Evolutionary conservation across 2,888 invertebrate species (phyloP).

Genomic region (Spicauda simplicius): DNA sequence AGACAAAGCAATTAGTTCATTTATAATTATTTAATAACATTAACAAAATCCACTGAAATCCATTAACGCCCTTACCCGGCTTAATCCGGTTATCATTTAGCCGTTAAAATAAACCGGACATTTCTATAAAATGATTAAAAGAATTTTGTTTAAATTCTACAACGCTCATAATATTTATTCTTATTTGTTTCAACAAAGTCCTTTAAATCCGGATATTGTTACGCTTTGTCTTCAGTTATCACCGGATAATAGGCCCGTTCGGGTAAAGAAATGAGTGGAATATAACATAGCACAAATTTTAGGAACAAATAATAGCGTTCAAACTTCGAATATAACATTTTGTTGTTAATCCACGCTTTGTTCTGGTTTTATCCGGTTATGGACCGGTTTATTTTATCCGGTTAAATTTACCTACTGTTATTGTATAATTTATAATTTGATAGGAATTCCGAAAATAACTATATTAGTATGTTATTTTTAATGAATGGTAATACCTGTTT

Average conservation of each 20-base stretch:
- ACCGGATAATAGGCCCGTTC: not conserved
- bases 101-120: not conserved
- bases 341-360: too few species aligned
- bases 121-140: not conserved
- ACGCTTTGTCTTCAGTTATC: conserved; percentile 41
- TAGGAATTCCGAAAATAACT: too few species aligned
- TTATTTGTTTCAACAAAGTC: not conserved
- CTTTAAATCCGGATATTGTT: conserved; percentile 34
- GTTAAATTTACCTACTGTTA: too few species aligned
- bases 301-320: too few species aligned
- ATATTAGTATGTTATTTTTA: too few species aligned
- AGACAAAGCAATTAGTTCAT: too few species aligned
- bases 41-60: not conserved
- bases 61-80: not conserved
- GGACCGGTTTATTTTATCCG: too few species aligned
- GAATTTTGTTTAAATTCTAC: not conserved
- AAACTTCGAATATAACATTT: too few species aligned
- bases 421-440: too few species aligned
- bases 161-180: not conserved
- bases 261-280: not conserved
- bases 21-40: too few species aligned
- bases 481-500: too few species aligned
- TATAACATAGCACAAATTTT: not conserved
- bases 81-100: conserved; percentile 2
- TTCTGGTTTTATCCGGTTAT: too few species aligned